Percentiles rank a stretch among this genome's conserved stretches.
Conservation (phyloP, 2,797 vertebrate genomes). For the Tapera naevia region DNA sequence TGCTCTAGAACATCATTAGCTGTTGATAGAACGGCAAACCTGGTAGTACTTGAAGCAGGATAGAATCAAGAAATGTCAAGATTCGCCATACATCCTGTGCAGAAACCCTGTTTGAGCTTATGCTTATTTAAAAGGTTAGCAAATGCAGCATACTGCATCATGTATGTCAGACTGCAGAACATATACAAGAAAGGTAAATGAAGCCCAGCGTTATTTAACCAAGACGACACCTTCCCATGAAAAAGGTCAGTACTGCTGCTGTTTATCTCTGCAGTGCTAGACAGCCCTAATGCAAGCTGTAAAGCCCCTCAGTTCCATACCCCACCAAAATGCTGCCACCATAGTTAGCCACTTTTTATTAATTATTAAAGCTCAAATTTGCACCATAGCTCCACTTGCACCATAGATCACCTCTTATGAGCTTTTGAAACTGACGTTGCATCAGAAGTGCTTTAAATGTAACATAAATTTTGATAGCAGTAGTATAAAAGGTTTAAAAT, state of each 20-base stretch:
- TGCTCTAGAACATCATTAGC: not conserved
- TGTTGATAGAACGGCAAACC: not conserved
- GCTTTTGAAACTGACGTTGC: not conserved
- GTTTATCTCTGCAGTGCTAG: not conserved
- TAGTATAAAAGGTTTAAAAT: not conserved
- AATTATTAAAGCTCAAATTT: not conserved
- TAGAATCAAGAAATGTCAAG: not conserved
- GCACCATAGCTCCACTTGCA: not conserved
- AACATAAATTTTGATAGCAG: not conserved
- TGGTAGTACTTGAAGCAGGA: not conserved
- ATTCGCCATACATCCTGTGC: not conserved
- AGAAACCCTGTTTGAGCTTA: not conserved
- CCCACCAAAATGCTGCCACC: not conserved
- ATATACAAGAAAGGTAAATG: not conserved
- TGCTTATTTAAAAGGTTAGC: not conserved
- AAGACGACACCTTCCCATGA: not conserved
- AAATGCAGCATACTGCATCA: not conserved
- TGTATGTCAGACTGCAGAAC: not conserved
- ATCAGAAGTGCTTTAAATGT: not conserved
- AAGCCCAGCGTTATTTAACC: not conserved
- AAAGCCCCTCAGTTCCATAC: not conserved
- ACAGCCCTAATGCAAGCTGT: not conserved
- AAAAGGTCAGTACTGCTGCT: not conserved
- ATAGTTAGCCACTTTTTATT: not conserved
- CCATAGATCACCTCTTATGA: not conserved